Evolutionary conservation across 2,113 vertebrate genomes (phyloP).

Genomic region (Uropsilus gracilis): DNA sequence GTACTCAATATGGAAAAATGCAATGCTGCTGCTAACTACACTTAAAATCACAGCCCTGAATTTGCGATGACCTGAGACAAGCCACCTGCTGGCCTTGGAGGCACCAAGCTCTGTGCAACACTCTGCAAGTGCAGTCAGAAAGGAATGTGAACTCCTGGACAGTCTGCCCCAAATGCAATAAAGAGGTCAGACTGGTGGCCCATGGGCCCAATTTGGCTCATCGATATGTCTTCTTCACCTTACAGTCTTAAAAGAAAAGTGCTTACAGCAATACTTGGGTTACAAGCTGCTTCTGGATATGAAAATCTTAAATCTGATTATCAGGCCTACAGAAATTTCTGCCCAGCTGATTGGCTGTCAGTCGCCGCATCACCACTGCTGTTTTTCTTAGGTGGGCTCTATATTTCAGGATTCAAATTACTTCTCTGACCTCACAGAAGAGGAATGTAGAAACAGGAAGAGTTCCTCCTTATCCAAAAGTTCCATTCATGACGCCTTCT

Average conservation of each 20-base stretch:
- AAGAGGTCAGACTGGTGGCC: neutral
- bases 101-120: neutral
- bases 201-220: neutral
- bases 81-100: neutral
- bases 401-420: neutral
- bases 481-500: constrained; percentile 14
- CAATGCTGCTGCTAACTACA: neutral
- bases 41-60: neutral
- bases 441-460: constrained; percentile 33
- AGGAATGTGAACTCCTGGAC: neutral
- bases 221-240: neutral
- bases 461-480: neutral
- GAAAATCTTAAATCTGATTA: constrained; percentile 6
- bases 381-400: neutral
- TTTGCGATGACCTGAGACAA: neutral
- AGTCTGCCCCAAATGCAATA: neutral
- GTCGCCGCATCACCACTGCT: neutral
- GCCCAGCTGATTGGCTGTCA: neutral
- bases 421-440: neutral
- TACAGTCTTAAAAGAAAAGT: neutral
- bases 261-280: neutral
- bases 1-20: neutral
- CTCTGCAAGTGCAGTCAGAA: neutral
- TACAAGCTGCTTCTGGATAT: constrained; percentile 33
- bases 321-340: neutral